A percentile compares a stretch with the other conserved stretches of the same genome.
These are phyloP conservation scores for Linepithema humile DNA, from an alignment of 1,140 invertebrate species.

Conservation along the genomic window DNA sequence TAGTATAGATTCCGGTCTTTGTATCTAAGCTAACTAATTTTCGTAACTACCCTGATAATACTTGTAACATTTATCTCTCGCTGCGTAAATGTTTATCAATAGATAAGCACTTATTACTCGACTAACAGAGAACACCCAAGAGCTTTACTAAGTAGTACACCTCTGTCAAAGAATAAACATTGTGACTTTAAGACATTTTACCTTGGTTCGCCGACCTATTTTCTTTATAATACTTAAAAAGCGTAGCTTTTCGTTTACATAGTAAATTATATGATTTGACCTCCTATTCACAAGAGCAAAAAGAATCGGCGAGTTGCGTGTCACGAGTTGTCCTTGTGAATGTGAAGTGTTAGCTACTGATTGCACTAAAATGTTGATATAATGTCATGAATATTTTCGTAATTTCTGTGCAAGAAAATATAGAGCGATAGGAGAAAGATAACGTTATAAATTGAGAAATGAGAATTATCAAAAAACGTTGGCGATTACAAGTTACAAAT, in stretches of 20 bases:
- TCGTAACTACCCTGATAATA: too few species aligned
- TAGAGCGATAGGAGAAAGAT: neutral
- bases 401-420: neutral
- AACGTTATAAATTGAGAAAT: neutral
- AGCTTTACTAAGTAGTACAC: too few species aligned
- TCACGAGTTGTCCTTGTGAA: neutral
- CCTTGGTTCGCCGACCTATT: neutral
- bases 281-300: neutral
- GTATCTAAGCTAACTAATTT: too few species aligned
- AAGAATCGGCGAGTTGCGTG: neutral
- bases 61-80: too few species aligned
- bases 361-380: neutral
- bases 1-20: too few species aligned
- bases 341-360: neutral
- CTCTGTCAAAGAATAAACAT: neutral
- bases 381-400: neutral
- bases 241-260: neutral
- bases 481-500: neutral
- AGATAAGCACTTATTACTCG: too few species aligned
- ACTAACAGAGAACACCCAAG: too few species aligned
- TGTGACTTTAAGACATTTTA: neutral
- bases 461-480: neutral
- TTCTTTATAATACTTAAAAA: neutral
- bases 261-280: neutral
- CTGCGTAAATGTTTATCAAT: too few species aligned